Base-by-base conservation (phyloP, 92 coral and sea anemone genomes). In the Parazoanthus atlanticus region DNA sequence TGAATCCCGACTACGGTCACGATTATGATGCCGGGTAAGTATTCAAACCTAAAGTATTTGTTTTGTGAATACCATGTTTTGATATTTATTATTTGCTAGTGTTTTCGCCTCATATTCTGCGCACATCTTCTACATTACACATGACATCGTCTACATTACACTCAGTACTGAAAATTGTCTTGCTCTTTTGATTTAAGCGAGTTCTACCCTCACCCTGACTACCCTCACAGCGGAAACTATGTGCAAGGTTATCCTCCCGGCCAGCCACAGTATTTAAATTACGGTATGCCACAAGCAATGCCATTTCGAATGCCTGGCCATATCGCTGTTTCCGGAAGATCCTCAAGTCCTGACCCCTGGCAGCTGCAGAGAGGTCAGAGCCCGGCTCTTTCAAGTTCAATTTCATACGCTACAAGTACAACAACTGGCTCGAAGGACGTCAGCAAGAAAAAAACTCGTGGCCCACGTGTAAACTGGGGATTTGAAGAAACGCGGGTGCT, bases 81-180 rank as follows among this genome's bases (percentile, higher is more conserved):
- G 81, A 19, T 77, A 77, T 77, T 77, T 77, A 77, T 77, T 77
- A 41, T 77, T 77, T 86, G 81, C 34, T 74, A 86, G 73, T 74
- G 89, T 86, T 86, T 86, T 86, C 23, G 89, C 81, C 82, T 74
- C 89, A 86, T 86, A 86, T 74, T 86, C 81, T 86, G 89, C 82
- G 81, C 54, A 86, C 89, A 86, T 86, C 89, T 86, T 74, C 81
- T 74, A 75, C 89, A 74, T 86, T 86, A 86, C 89, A 86, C 89
- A 86, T 86, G 89, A 52, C 89, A 86, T 74, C 89, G 34, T 74
- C 73, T 74, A 86, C 89, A 86, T 58, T 86, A 52, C 89, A 72
- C 77, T 72, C 77, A 31, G 77, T 31, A 72, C 77, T 72, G 77
- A 72, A 72, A 72, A 41, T 72, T 72, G 77, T 72, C 77, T 72